Conservation (phyloP, 2,113 vertebrate genomes). For the Podiceps cristatus region DNA sequence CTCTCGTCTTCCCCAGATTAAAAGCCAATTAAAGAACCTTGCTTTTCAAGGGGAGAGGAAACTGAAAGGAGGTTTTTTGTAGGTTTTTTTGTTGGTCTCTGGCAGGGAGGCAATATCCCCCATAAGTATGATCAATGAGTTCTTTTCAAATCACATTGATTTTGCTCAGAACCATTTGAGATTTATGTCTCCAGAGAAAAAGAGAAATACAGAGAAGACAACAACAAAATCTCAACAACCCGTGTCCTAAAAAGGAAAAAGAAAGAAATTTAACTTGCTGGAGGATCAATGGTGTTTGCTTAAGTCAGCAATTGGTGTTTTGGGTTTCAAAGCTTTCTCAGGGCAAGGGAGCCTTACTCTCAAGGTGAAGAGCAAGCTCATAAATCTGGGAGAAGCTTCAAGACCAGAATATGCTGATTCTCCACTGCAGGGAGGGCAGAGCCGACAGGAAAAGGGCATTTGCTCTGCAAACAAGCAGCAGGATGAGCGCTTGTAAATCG, state of each 20-base stretch:
- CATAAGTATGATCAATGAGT: not conserved
- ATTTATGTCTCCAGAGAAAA: not conserved
- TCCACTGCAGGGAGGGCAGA: conserved; percentile 33
- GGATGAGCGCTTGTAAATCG: conserved; percentile 29
- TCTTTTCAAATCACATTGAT: conserved; percentile 1
- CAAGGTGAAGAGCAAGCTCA: conserved; percentile 63
- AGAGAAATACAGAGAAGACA: not conserved
- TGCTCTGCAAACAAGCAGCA: conserved; percentile 46
- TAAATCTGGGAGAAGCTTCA: conserved; percentile 65
- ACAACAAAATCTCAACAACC: not conserved
- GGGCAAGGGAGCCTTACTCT: conserved; percentile 9
- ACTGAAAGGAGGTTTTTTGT: not conserved
- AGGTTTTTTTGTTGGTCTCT: not conserved
- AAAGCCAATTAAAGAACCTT: conserved; percentile 74
- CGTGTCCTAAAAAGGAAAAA: not conserved
- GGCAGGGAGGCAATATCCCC: not conserved
- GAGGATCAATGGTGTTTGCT: conserved; percentile 38
- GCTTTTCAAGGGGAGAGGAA: conserved; percentile 58
- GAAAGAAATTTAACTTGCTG: not conserved
- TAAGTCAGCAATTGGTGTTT: conserved; percentile 46
- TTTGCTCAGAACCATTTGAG: not conserved
- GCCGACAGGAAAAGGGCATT: conserved; percentile 57
- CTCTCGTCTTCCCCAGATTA: conserved; percentile 60
- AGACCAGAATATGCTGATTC: conserved; percentile 56
- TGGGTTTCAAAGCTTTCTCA: conserved; percentile 45